These are phyloP conservation scores for Hyposoter dolosus DNA, from an alignment of 2,888 invertebrate genomes.

Conservation along the genomic window DNA sequence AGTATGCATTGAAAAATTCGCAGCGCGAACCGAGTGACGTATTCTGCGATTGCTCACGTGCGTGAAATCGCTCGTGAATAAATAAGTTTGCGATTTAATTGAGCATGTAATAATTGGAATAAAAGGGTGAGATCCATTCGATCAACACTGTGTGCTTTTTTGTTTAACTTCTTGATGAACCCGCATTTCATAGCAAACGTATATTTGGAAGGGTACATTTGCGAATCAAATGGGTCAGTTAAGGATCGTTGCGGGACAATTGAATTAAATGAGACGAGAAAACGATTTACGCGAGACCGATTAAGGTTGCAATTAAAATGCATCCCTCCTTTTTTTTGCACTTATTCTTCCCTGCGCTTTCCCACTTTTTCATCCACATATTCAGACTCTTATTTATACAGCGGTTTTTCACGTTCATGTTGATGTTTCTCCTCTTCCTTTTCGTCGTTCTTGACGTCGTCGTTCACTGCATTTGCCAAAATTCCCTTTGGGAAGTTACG, in stretches of 20 bases:
- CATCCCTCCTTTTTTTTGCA: conserved; percentile 41
- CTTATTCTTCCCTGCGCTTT: not conserved
- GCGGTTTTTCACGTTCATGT: not conserved
- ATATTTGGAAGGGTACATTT: conserved; percentile 34
- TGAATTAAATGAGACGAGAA: conserved; percentile 74
- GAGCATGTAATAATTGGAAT: not conserved
- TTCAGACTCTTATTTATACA: not conserved
- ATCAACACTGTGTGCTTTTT: conserved; percentile 43
- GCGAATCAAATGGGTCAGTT: conserved; percentile 69
- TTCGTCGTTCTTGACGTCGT: conserved; percentile 13
- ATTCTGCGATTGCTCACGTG: not conserved
- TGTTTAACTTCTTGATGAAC: conserved; percentile 13
- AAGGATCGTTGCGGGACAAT: conserved; percentile 70
- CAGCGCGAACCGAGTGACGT: conserved; percentile 19
- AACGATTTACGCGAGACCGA: conserved; percentile 71
- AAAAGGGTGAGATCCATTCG: conserved; percentile 2
- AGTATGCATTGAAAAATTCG: conserved; percentile 66
- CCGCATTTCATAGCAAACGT: conserved; percentile 8
- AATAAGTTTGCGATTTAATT: not conserved
- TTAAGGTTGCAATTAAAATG: conserved; percentile 73
- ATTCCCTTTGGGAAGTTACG: conserved; percentile 41
- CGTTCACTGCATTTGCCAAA: conserved; percentile 18
- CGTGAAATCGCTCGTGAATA: not conserved
- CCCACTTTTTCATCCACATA: not conserved
- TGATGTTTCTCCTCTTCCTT: conserved; percentile 7